phyloP scores from a whole-genome alignment of 2,888 invertebrate species.

The Lasioglossum figueresi region DNA sequence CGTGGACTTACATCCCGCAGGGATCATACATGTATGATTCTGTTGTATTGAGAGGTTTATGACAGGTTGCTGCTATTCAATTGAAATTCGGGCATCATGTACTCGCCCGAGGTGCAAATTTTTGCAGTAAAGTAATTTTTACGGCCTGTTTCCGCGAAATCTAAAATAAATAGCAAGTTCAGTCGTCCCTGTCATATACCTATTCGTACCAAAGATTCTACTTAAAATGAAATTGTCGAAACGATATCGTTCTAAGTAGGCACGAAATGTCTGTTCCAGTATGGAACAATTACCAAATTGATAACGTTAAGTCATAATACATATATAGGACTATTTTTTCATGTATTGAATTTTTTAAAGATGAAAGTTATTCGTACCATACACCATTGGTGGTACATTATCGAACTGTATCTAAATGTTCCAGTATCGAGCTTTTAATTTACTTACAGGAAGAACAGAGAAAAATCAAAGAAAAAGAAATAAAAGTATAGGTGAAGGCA shows the following conservation, averaged over 20 bases:
- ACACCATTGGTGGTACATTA: constrained; percentile 12
- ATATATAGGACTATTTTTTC: constrained; percentile 51
- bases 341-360: constrained; percentile 43
- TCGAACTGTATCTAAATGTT: constrained; percentile 26
- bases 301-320: constrained; percentile 18
- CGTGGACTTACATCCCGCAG: not conserved
- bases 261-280: no score
- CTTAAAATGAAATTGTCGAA: not conserved
- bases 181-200: not conserved
- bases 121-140: not conserved
- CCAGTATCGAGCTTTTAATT: constrained; percentile 32
- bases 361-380: constrained; percentile 1
- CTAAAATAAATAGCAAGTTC: not conserved
- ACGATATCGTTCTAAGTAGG: not conserved
- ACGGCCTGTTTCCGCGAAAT: not conserved
- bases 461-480: not conserved
- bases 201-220: not conserved
- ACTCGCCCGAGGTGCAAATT: not conserved
- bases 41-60: not conserved
- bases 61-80: not conserved
- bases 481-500: constrained; percentile 6
- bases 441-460: constrained; percentile 3
- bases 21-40: no score
- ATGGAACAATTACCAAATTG: constrained; percentile 8
- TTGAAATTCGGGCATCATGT: not conserved